A percentile compares a stretch with the other conserved stretches of the same genome.
Evolutionary conservation across 2,888 invertebrate species (phyloP).

Genomic region (Catocala fraxini): DNA sequence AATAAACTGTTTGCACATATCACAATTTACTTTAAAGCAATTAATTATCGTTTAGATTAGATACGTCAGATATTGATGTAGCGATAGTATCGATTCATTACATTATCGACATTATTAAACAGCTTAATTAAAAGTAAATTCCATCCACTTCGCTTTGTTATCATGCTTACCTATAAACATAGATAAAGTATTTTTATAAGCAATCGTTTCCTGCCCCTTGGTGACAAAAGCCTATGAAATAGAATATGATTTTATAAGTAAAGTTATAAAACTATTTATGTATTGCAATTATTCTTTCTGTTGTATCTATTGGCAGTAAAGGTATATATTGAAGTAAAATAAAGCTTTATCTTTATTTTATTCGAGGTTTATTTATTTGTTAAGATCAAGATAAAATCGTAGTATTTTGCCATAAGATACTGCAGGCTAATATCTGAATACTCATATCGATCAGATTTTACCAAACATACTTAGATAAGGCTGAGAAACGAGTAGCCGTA

Average conservation of each 20-base stretch:
- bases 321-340: too few relatives aligned
- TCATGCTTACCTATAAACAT: constrained; percentile 9
- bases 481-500: not conserved
- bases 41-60: constrained; percentile 68
- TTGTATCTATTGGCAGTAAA: too few relatives aligned
- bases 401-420: too few relatives aligned
- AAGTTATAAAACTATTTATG: too few relatives aligned
- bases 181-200: not conserved
- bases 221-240: not conserved
- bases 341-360: too few relatives aligned
- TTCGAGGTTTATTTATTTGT: too few relatives aligned
- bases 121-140: constrained; percentile 41
- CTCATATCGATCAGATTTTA: not conserved
- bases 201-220: not conserved
- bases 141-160: constrained; percentile 33
- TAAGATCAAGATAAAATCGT: too few relatives aligned
- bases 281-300: too few relatives aligned
- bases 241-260: too few relatives aligned
- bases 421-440: not conserved
- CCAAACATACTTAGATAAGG: not conserved
- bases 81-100: constrained; percentile 61
- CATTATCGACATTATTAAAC: constrained; percentile 43
- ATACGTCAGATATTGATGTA: constrained; percentile 60
- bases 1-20: constrained; percentile 20
- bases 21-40: constrained; percentile 53